Evolutionary conservation across 2,113 vertebrate species (phyloP), one percentile per base, ranked within the genome.

Genomic region (Formicarius rufipectus): DNA sequence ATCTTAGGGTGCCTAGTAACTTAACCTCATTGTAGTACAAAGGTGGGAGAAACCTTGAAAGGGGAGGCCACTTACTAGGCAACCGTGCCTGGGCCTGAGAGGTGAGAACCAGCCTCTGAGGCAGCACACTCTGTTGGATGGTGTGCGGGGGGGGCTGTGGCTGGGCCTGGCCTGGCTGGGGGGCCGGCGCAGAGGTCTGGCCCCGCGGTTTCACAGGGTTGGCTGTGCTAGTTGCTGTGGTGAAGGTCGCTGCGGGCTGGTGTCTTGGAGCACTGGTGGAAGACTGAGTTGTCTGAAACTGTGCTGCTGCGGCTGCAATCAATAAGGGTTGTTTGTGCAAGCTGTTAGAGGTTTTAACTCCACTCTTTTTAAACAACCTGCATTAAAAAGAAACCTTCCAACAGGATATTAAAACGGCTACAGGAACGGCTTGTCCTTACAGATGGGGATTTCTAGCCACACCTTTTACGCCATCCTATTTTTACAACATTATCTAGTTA

Each of bases 1-100:
- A 97, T 96, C 73, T 96, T 97, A 96, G 90, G 91, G 97, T 95
- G 96, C 96, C 93, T 96, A 97, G 74, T 90, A 96, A 97, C 97
- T 97, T 96, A 93, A 94, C 93, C 95, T 94, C 97, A 27, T 95
- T 87, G 96, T 94, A 97, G 96, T 91, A 94, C 84, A 94, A 87
- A 96, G 96, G 97, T 94, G 96, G 96, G 95, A 97, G 96, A 97
- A 96, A 96, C 95, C 95, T 90, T 91, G 97, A 98, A 96, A 96
- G 96, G 97, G 87, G 91, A 93, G 98, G 98, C 98, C 99, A 99
- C 99, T 99, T 99, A 99, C 99, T 99, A 98, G 99, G 99, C 99
- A 99, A 98, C 97, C 99, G 99, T 98, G 99, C 99, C 98, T 99
- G 99, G 98, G 99, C 99, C 99, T 99, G 99, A 96, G 99, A 99